Conservation (phyloP, 2,113 vertebrate species). For the Egretta garzetta region DNA sequence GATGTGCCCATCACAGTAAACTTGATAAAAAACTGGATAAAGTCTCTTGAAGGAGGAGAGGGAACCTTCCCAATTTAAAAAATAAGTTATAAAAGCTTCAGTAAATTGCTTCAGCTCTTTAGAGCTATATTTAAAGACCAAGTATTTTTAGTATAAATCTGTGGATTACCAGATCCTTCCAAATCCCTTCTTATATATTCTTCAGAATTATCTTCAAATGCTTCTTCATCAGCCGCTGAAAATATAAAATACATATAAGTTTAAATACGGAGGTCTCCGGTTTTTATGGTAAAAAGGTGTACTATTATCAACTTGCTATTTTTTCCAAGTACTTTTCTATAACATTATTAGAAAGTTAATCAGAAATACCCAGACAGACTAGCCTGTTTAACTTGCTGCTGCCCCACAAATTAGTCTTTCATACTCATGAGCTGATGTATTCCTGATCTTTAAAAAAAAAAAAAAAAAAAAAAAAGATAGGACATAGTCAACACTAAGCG, state of each 20-base stretch:
- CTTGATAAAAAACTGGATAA: not conserved
- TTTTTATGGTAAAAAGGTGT: not conserved
- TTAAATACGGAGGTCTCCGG: not conserved
- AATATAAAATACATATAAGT: not conserved
- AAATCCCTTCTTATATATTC: slow-evolving; percentile 98
- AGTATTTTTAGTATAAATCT: slow-evolving; percentile 33
- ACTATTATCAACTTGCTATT: not conserved
- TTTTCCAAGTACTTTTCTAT: not conserved
- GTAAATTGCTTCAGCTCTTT: not conserved
- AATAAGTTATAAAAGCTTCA: not conserved
- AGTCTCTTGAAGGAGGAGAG: not conserved
- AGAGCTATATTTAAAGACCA: not conserved
- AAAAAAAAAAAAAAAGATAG: not conserved
- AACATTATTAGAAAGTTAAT: not conserved
- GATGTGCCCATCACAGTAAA: not conserved
- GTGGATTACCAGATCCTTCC: slow-evolving; percentile 92
- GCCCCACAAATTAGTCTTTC: not conserved
- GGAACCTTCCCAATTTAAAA: not conserved
- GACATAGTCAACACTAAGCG: not conserved
- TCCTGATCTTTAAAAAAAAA: not conserved
- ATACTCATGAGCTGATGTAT: not conserved
- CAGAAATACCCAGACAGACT: not conserved
- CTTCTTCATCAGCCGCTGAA: slow-evolving; percentile 96
- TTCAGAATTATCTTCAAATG: slow-evolving; percentile 99
- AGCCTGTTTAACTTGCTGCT: not conserved